Evolutionary conservation across 1,140 invertebrate genomes (phyloP).

Genomic region (Wiebesia pumilae): DNA sequence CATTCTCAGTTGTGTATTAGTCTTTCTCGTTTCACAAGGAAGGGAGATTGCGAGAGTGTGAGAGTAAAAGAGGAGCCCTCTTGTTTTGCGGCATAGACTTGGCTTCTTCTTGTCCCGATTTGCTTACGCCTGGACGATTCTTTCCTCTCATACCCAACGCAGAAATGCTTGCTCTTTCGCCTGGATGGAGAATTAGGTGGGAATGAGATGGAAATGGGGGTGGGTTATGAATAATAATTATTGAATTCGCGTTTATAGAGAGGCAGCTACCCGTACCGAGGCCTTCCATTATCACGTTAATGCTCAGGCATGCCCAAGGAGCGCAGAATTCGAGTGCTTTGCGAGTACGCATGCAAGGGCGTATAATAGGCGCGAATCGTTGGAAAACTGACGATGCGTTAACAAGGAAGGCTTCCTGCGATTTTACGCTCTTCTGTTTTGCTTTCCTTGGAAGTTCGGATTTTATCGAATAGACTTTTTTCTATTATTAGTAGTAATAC

Average conservation of each 20-base stretch:
- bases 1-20: slow-evolving; percentile 54
- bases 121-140: background rate
- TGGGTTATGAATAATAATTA: slow-evolving; percentile 54
- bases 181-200: slow-evolving; percentile 35
- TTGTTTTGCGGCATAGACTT: slow-evolving; percentile 65
- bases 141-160: background rate
- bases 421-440: slow-evolving; percentile 9
- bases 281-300: slow-evolving; percentile 56
- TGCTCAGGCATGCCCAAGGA: slow-evolving; percentile 8
- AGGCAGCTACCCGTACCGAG: slow-evolving; percentile 38
- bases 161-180: slow-evolving; percentile 41
- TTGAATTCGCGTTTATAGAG: slow-evolving; percentile 53
- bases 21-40: background rate
- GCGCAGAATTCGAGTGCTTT: background rate
- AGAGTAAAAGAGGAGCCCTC: slow-evolving; percentile 55
- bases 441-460: background rate
- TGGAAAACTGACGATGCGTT: slow-evolving; percentile 43
- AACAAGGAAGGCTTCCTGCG: background rate
- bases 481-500: too few species aligned
- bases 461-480: background rate
- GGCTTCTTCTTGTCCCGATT: slow-evolving; percentile 69
- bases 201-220: background rate
- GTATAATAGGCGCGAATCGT: slow-evolving; percentile 29
- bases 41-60: slow-evolving; percentile 2
- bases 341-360: background rate